Base-by-base conservation (phyloP, 1,140 invertebrate genomes). In the Zaprionus tsacasi region DNA sequence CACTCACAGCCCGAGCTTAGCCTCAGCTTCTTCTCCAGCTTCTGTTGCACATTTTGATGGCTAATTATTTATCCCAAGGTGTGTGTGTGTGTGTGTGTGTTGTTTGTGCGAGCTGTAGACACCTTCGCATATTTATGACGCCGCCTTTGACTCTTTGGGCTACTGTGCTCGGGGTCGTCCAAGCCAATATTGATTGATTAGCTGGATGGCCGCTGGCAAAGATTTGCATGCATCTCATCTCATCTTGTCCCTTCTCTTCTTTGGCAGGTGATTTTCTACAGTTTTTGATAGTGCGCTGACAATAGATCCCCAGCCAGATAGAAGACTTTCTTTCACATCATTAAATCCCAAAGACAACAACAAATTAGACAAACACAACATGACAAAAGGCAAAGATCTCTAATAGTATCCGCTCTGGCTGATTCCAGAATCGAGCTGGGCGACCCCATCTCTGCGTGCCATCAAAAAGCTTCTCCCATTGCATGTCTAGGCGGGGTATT, bases 311-410 rank as follows among this genome's bases (percentile, higher is more conserved):
- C 36, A 12, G 27, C 27, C 3, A 57, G 66, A 61, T 48, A 75
- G n/a, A n/a, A 45, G 15, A 45, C 69, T 77, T 76, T 76, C 77
- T 79, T 79, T 79, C 73, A 77, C 74, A 79, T 79, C 77, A 79
- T 79, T 79, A 79, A 76, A 79, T 66, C 45, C 21, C n/a, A 66
- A 30, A 35, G 50, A 70, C 36, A 58, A 57, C 56, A 52, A 21
- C 15, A 56, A 75, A 78, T 78, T 76, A 78, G 73, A 68, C 63
- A 71, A 76, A 54, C 30, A 45, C 21, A 67, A 71, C 57, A 67
- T 69, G 60, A 66, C 66, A 75, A 65, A 78, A 70, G 67, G 43
- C 71, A 48, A 59, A 57, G 64, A 48, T 17, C 45, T 17, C 65
- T 67, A 78, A 78, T 77, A 75, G 59, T 75, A 75, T 75, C 72